Evolutionary conservation across 1,140 invertebrate species (phyloP), one percentile per base, ranked within the genome.

Genomic region (Rhagoletis zephyria): DNA sequence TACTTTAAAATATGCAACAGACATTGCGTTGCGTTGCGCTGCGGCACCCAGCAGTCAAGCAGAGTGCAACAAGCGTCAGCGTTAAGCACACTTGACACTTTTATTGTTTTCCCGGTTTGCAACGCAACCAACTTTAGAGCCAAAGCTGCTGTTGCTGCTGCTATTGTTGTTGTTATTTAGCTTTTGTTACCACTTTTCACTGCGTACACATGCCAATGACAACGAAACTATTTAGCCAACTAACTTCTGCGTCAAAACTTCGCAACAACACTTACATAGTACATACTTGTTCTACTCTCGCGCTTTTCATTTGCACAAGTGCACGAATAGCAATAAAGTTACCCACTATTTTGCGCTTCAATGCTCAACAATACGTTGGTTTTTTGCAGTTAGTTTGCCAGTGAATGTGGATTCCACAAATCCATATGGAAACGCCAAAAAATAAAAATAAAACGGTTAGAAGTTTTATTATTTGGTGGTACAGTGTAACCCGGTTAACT

Each of bases 31-130:
- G 40, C 67, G 3, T 10, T 30, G 30, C 30, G 30, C 30, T 30
- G 30, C 30, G 30, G 30, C 30, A 30, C 30, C 30, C 64, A 19
- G 40, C 64, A 30, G 30, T 30, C 19, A 67, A 67, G 19, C 40
- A 67, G 64, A 19, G 64, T 67, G 40, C 64, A 67, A 67, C 19
- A 74, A 74, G 67, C 67, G 67, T 74, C 48, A 74, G 42, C 45
- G 67, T 67, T 40, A 67, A 30, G 64, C 45, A 45, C 45, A 74
- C 42, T 74, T 42, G 42, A 74, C 67, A 74, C 65, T 74, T 48
- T 45, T 42, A 48, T 74, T 48, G 67, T 48, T 74, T 74, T 74
- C 7, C 30, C 42, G 16, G 67, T 42, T 74, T 74, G 14, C 67
- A 45, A 74, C 42, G 67, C 67, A 48, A 12, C 40, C 10, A 74